phyloP scores from a whole-genome alignment of 2,888 invertebrate species.

The Psylliodes chrysocephalus region DNA sequence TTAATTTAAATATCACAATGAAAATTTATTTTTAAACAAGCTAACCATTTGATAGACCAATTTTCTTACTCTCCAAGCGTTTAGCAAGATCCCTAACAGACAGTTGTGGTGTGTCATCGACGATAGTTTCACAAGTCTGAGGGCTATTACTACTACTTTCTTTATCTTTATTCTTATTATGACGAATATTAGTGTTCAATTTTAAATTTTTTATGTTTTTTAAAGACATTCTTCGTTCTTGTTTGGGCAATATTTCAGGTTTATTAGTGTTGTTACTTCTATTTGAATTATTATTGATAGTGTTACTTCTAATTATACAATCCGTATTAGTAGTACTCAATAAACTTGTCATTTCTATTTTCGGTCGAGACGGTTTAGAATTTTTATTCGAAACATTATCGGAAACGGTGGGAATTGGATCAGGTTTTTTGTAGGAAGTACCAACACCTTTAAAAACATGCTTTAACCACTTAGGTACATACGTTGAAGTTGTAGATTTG shows the following conservation, averaged over 20 bases:
- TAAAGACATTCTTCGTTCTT: constrained; percentile 49
- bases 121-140: constrained; percentile 49
- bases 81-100: constrained; percentile 46
- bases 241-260: constrained; percentile 4
- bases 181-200: constrained; percentile 33
- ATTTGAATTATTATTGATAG: constrained; percentile 44
- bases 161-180: constrained; percentile 16
- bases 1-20: not conserved
- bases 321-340: constrained; percentile 75
- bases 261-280: not conserved
- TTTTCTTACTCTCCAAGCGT: constrained; percentile 40
- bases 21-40: not conserved
- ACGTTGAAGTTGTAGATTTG: constrained; percentile 64
- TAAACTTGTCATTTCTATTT: constrained; percentile 71
- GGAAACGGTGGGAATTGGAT: constrained; percentile 33
- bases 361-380: constrained; percentile 54
- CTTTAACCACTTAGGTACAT: constrained; percentile 64
- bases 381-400: constrained; percentile 27
- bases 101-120: constrained; percentile 35
- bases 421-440: constrained; percentile 31
- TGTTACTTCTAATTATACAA: constrained; percentile 64
- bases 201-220: constrained; percentile 56
- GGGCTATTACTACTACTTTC: constrained; percentile 38
- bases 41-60: constrained; percentile 17
- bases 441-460: constrained; percentile 58